Base-by-base conservation (phyloP, 2,888 invertebrate species). In the Scaptomyza caliginosa region DNA sequence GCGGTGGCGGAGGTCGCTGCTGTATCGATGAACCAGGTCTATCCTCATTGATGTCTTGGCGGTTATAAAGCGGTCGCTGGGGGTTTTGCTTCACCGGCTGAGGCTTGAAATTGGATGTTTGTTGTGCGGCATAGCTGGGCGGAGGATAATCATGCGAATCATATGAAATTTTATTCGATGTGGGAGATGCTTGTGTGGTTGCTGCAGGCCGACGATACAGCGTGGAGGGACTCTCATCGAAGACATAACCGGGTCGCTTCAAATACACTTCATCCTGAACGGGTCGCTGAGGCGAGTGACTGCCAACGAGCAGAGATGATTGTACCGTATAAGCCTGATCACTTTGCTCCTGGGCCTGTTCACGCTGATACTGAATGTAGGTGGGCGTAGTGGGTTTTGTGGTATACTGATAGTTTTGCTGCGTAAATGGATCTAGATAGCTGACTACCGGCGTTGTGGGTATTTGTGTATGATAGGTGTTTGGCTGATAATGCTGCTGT, bases 121-220 rank as follows among this genome's bases (percentile, higher is more conserved):
- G 86, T 38, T 87, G 69, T 11, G 81, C 63, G 10, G 81, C 75
- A 51, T 86, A 86, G 52, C 88, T 89, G 69, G 90, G 91, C 73
- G 90, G 90, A 49, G 90, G 89, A 77, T 89, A 89, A 78, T 90
- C 90, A 77, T 89, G 90, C 55, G 90, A 90, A 74, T 88, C 89
- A 71, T 90, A 90, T 70, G 89, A 90, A 67, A 91, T 86, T 67
- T 76, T 85, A 55, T 82, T 50, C 51, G 64, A 34, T 13, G 64
- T 60, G 43, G 72, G 67, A 3, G 69, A 40, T 26, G 46, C 56
- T 54, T 32, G 16, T 16, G 34, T 46, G 42, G 76, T 46, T 48
- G 56, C 40, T 32, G 58, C 63, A 16, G 77, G 83, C 49, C 86
- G 82, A 7, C 80, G 79, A 49, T 67, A 84, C 4, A 39, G 8